Conservation (phyloP, 1,140 invertebrate genomes). For the Bombus superbus region DNA sequence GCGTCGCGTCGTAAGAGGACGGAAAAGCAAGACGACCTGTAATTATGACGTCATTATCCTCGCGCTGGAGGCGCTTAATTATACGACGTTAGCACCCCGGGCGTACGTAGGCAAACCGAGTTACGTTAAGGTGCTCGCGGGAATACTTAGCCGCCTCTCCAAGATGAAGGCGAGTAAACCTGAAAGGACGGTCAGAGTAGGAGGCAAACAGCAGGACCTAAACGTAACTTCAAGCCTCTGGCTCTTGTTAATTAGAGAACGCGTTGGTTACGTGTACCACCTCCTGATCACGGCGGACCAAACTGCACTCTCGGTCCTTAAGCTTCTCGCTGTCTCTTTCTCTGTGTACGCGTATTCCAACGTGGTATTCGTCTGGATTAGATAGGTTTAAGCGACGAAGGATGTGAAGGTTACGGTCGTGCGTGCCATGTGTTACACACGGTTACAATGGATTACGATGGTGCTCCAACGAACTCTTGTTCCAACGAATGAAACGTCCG, state of each 20-base stretch:
- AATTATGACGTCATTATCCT: slow-evolving; percentile 67
- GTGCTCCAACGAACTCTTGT: no score
- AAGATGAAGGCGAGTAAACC: slow-evolving; percentile 26
- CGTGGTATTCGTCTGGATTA: neutral
- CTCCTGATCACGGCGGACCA: slow-evolving; percentile 46
- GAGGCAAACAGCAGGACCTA: slow-evolving; percentile 49
- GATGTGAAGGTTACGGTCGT: no score
- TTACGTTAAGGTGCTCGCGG: slow-evolving; percentile 68
- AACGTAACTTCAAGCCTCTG: slow-evolving; percentile 59
- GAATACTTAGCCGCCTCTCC: slow-evolving; percentile 55
- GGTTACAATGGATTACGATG: no score
- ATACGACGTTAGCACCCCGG: slow-evolving; percentile 59
- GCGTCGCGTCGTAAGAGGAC: neutral
- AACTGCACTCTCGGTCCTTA: neutral
- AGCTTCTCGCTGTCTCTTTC: neutral
- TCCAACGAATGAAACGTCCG: no score
- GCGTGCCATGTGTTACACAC: no score
- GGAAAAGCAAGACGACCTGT: slow-evolving; percentile 44
- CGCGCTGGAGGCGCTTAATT: slow-evolving; percentile 66
- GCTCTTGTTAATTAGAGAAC: slow-evolving; percentile 62
- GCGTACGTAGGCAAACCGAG: slow-evolving; percentile 59
- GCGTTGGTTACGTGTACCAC: slow-evolving; percentile 46
- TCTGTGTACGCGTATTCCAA: neutral
- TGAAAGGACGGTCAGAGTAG: slow-evolving; percentile 16
- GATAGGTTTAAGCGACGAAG: neutral